Conservation (phyloP, 2,797 vertebrate species). For the Tokudaia muenninki region DNA sequence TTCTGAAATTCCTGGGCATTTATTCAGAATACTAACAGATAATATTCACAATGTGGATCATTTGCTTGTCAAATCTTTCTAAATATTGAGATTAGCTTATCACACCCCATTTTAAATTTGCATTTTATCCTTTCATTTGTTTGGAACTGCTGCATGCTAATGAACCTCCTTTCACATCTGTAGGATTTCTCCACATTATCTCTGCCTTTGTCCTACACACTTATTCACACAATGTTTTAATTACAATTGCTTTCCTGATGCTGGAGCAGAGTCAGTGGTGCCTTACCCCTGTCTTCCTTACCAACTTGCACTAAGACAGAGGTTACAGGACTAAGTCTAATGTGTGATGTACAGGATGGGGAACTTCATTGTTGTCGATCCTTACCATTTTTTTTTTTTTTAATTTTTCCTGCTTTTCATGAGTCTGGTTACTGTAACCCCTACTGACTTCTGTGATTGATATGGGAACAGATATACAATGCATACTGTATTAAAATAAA, state of each 20-base stretch:
- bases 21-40: conserved; percentile 53
- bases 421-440: neutral
- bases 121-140: conserved; percentile 42
- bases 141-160: conserved; percentile 30
- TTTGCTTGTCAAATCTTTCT: conserved; percentile 64
- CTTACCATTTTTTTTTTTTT: neutral
- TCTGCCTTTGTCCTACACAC: conserved; percentile 47
- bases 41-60: conserved; percentile 33
- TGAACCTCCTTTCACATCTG: conserved; percentile 28
- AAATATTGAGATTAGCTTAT: conserved; percentile 68
- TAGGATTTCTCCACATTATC: conserved; percentile 56
- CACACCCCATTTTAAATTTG: conserved; percentile 40
- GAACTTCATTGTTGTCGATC: neutral
- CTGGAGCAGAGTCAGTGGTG: neutral
- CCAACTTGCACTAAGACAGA: neutral
- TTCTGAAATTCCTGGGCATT: conserved; percentile 28
- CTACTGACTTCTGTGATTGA: neutral
- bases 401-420: neutral
- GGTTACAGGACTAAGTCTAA: neutral
- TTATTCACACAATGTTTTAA: neutral
- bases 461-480: neutral
- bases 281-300: neutral
- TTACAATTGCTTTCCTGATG: neutral
- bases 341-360: neutral
- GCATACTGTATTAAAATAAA: neutral